Evolutionary conservation across 2,888 invertebrate genomes (phyloP), one percentile per base, ranked within the genome.

Genomic region (Perithous albicinctus): DNA sequence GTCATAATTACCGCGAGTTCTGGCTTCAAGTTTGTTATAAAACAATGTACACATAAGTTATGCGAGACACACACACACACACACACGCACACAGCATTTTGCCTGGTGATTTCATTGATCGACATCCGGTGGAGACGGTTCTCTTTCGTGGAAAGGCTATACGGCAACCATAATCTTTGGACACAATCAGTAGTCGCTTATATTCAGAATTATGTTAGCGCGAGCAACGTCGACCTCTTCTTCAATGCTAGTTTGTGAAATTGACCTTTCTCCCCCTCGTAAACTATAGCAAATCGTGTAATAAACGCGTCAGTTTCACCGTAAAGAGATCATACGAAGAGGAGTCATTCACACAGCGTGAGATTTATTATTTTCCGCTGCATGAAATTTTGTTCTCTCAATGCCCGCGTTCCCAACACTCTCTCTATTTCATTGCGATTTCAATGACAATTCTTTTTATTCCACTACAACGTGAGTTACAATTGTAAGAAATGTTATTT

Each of bases 91-190:
- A n/a, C n/a, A n/a, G n/a, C n/a, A n/a, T n/a, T n/a, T n/a, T 6
- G 38, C 41, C 41, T 48, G 38, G 15, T 69, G 75, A 80, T 83
- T 78, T 83, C 83, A 83, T 84, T 75, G 79, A 85, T 81, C 61
- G 64, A 51, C 85, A 82, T 85, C 85, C 85, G 85, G 84, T 78
- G 51, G 43, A 32, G 74, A 59, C 59, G 70, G 64, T 63, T 75
- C 74, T 75, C 74, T 69, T 54, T 73, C 63, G 29, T 23, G 38
- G 67, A 61, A 43, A 56, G 43, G 15, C 46, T 26, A 41, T 5
- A 8, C 12, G 12, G 35, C 63, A 63, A 41, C 32, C 41, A 23
- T 51, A 70, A 82, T 82, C 82, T 82, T 63, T 23, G 29, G 18
- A 29, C 74, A 66, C 41, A 70, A 82, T 82, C 82, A 66, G 48